Conservation (phyloP, 2,888 invertebrate species). For the Hedya salicella region DNA sequence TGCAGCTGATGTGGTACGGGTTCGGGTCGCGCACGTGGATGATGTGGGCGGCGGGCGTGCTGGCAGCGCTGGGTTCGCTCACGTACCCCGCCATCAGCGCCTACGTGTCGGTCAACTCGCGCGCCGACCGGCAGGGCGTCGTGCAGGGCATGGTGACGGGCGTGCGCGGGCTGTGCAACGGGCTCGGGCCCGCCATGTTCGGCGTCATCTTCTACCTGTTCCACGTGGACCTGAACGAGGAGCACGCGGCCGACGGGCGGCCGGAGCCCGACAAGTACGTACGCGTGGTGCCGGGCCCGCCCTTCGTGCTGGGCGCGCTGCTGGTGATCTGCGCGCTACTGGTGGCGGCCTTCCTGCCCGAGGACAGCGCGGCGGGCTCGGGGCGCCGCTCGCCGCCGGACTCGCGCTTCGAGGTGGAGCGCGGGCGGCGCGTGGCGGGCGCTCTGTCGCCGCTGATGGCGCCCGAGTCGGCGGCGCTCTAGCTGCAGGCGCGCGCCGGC, state of each 20-base stretch:
- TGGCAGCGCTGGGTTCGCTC: constrained; percentile 97
- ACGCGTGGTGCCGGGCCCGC: constrained; percentile 97
- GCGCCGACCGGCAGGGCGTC: constrained; percentile 98
- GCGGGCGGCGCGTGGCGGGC: constrained; percentile 90
- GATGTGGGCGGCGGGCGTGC: constrained; percentile 99
- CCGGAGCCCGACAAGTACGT: constrained; percentile 81
- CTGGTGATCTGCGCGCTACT: constrained; percentile 98
- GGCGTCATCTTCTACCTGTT: constrained; percentile 99
- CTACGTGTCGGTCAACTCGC: constrained; percentile 98
- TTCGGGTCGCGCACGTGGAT: constrained; percentile 99
- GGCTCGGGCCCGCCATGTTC: constrained; percentile 99
- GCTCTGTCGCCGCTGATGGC: constrained; percentile 92
- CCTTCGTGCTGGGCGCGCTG: constrained; percentile 98
- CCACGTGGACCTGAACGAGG: constrained; percentile 97
- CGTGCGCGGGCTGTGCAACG: constrained; percentile 98
- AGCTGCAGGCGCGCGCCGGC: constrained; percentile 77
- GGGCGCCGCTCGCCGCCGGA: constrained; percentile 86
- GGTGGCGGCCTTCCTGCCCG: constrained; percentile 95
- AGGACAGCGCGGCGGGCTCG: constrained; percentile 78
- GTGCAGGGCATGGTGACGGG: constrained; percentile 99
- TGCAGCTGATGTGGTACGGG: constrained; percentile 98
- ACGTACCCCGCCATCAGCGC: constrained; percentile 99
- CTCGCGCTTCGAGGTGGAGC: constrained; percentile 92
- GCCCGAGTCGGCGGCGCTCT: constrained; percentile 90
- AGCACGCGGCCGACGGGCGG: constrained; percentile 68